Evolutionary conservation across 2,113 vertebrate species (phyloP).

Genomic region (Campylomormyrus numenius): DNA sequence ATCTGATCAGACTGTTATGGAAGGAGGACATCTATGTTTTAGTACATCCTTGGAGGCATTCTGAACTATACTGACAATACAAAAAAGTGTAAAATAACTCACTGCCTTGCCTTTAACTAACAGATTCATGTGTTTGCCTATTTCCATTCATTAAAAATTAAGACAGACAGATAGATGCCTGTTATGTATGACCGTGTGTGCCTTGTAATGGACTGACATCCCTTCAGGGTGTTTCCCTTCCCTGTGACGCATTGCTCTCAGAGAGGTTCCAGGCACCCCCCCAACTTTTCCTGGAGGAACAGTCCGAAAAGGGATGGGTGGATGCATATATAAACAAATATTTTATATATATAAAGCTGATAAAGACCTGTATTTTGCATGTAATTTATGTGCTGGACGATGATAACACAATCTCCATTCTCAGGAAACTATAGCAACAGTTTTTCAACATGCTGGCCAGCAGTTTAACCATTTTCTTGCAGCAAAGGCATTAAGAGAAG

Average conservation of each 20-base stretch:
- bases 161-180: background rate
- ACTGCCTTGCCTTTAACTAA: no score
- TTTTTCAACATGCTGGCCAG: background rate
- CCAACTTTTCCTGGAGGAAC: background rate
- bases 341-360: background rate
- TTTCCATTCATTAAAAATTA: background rate
- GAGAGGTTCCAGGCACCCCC: background rate
- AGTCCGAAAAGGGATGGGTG: background rate
- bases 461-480: background rate
- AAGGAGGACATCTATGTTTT: background rate
- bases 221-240: background rate
- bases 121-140: background rate
- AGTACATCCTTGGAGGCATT: background rate
- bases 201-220: background rate
- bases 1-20: background rate
- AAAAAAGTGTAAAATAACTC: background rate
- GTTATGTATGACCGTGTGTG: background rate
- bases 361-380: background rate
- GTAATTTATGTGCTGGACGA: background rate
- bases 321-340: no score
- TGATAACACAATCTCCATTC: background rate
- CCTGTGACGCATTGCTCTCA: background rate
- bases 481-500: background rate
- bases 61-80: background rate
- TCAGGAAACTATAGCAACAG: background rate